phyloP scores from a whole-genome alignment of 2,113 vertebrate genomes.

The Microtus montanus region DNA sequence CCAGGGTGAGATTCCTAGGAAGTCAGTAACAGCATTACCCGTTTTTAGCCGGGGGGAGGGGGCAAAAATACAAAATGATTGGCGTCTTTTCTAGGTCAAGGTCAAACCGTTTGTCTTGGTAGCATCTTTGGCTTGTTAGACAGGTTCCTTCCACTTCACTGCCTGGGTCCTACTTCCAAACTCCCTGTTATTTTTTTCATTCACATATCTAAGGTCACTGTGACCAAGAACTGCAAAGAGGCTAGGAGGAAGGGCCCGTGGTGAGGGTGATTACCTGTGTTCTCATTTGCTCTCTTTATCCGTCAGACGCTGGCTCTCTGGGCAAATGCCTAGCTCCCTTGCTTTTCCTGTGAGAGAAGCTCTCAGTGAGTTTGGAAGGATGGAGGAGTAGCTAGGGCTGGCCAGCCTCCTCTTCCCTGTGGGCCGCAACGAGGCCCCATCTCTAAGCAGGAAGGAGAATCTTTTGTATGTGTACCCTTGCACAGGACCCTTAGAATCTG shows the following conservation, averaged over 20 bases:
- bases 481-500: background rate
- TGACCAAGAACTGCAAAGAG: background rate
- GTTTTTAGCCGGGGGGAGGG: no score
- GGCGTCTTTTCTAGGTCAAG: background rate
- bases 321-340: conserved; percentile 46
- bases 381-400: background rate
- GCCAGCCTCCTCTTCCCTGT: background rate
- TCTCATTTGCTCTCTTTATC: conserved; percentile 38
- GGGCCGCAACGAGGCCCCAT: background rate
- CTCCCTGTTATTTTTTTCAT: background rate
- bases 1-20: background rate
- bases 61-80: background rate
- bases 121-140: background rate
- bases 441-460: background rate
- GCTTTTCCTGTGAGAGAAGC: background rate
- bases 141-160: background rate
- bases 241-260: background rate
- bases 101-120: background rate
- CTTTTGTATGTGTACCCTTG: background rate
- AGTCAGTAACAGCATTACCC: background rate
- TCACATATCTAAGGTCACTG: background rate
- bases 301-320: background rate
- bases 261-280: background rate
- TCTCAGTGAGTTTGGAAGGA: background rate
- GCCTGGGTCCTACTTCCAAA: background rate